A percentile compares a stretch with the other conserved stretches of the same genome.
Evolutionary conservation across 2,113 vertebrate species (phyloP).

Genomic region (Prunella himalayana): DNA sequence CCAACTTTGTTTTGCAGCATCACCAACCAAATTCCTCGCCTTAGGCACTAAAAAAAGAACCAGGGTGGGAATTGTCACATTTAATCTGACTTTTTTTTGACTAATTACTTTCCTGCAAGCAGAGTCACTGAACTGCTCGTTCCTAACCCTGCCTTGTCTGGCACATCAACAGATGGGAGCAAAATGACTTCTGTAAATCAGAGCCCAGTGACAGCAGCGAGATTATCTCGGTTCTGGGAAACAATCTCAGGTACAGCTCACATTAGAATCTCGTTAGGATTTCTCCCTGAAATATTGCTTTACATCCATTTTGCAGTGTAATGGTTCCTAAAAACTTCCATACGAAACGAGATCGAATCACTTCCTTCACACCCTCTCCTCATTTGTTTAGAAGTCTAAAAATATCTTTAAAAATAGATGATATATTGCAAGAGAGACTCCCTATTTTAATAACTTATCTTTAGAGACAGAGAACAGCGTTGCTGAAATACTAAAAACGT

Average conservation of each 20-base stretch:
- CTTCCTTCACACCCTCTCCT: background rate
- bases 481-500: background rate
- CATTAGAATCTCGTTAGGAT: background rate
- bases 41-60: background rate
- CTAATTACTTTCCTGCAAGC: background rate
- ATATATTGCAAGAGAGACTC: background rate
- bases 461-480: background rate
- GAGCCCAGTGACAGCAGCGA: background rate
- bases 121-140: background rate
- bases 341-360: background rate
- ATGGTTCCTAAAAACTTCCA: background rate
- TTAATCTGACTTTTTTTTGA: background rate
- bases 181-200: constrained; percentile 7
- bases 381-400: constrained; percentile 5
- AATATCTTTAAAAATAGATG: background rate
- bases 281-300: constrained; percentile 14
- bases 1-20: background rate
- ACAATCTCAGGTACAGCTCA: constrained; percentile 13
- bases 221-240: background rate
- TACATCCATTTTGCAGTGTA: background rate
- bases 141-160: background rate
- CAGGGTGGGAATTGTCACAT: background rate
- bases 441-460: background rate
- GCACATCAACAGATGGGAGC: background rate
- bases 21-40: background rate